Conservation (phyloP, 2,888 invertebrate species). For the Willowsia nigromaculata region DNA sequence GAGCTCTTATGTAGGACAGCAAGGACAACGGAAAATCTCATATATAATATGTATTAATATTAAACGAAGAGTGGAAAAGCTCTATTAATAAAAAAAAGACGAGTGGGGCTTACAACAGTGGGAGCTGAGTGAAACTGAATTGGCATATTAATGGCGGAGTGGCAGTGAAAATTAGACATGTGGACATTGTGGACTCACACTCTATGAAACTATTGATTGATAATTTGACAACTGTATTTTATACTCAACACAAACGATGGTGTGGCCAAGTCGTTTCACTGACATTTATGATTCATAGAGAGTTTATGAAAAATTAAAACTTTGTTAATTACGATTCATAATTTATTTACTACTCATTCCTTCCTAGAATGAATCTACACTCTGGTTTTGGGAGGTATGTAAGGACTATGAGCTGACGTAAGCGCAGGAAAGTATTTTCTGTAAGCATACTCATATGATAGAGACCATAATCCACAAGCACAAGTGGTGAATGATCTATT, state of each 20-base stretch:
- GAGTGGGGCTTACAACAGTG: neutral
- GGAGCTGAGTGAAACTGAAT: neutral
- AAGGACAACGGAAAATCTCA: conserved; percentile 28
- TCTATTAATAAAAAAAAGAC: conserved; percentile 9
- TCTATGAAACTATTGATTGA: neutral
- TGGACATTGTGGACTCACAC: neutral
- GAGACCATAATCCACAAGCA: too few relatives aligned
- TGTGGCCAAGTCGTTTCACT: neutral
- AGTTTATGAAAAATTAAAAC: neutral
- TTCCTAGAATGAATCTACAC: neutral
- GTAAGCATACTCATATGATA: too few relatives aligned
- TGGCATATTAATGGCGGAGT: neutral
- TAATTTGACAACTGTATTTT: neutral
- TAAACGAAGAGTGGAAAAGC: neutral
- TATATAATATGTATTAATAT: neutral
- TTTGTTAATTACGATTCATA: neutral
- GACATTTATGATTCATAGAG: neutral
- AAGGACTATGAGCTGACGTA: too few relatives aligned
- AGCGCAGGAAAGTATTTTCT: too few relatives aligned
- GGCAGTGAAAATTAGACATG: conserved; percentile 16
- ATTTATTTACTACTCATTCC: neutral
- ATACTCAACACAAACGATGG: neutral
- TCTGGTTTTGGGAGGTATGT: too few relatives aligned
- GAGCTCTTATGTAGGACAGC: conserved; percentile 10
- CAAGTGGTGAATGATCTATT: neutral